phyloP scores from a whole-genome alignment of 2,888 invertebrate species.

The Autographa pulchrina region DNA sequence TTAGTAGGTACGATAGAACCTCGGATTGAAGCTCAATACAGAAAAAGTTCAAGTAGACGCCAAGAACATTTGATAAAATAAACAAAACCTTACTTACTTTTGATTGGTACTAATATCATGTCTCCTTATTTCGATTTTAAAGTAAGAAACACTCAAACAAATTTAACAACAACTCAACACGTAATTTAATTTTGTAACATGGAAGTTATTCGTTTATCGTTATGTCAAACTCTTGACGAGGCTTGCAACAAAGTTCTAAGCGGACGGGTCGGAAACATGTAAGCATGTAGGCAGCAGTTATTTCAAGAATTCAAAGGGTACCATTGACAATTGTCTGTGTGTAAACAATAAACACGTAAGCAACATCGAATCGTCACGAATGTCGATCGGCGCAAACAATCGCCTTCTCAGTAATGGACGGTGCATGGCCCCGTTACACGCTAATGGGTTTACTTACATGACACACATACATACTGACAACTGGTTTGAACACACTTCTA shows the following conservation, averaged over 20 bases:
- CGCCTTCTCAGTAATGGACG: slow-evolving; percentile 73
- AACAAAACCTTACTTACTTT: not conserved
- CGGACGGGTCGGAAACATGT: slow-evolving; percentile 30
- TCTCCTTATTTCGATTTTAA: slow-evolving; percentile 4
- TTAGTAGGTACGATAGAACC: not conserved
- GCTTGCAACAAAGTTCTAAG: slow-evolving; percentile 31
- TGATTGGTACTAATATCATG: not conserved
- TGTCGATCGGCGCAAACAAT: slow-evolving; percentile 69
- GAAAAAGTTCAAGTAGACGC: not conserved
- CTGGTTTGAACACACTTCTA: slow-evolving; percentile 24
- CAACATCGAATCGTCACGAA: slow-evolving; percentile 35
- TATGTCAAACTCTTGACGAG: slow-evolving; percentile 13
- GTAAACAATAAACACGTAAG: slow-evolving; percentile 70
- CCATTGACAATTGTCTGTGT: slow-evolving; percentile 45
- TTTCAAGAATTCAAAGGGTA: slow-evolving; percentile 67
- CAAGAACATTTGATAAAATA: not conserved
- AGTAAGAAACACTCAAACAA: slow-evolving; percentile 4
- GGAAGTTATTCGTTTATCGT: slow-evolving; percentile 31
- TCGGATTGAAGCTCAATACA: not conserved
- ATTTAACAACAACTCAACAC: slow-evolving; percentile 13
- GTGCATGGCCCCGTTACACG: slow-evolving; percentile 73
- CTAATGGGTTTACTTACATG: slow-evolving; percentile 72
- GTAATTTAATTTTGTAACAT: slow-evolving; percentile 22
- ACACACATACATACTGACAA: slow-evolving; percentile 37
- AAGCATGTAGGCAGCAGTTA: slow-evolving; percentile 51